Evolutionary conservation across 2,888 invertebrate genomes (phyloP), one percentile per base, ranked within the genome.

Genomic region (Lasioglossum malachurum): DNA sequence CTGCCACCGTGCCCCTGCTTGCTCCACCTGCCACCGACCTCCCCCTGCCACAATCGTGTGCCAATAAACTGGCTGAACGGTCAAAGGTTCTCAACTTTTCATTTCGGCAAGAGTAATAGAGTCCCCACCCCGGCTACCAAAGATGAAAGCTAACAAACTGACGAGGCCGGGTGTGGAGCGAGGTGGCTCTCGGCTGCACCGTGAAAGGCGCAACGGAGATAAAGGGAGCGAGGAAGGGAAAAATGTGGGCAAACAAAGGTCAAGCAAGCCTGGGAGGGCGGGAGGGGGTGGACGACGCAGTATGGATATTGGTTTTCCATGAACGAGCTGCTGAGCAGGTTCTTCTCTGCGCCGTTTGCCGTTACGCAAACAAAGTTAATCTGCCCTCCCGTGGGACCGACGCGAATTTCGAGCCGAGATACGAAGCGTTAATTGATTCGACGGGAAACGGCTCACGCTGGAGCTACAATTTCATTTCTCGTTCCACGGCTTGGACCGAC

Each of bases 11-110:
- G n/a, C 12, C n/a, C 12, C 64, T 80, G 14, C 49, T 23, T 49
- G 49, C 80, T 83, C 80, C 57, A 41, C 73, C 64, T 80, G 16
- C 64, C 41, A n/a, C 49, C 35, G 49, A 14, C 14, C 60, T 76
- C 83, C 78, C 67, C 75, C 67, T 81, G n/a, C 71, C 31, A 23
- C 53, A 27, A 16, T 71, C 60, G 89, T 91, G 92, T 92, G 89
- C 91, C 92, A 93, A 93, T 93, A 93, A 93, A 93, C 94, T 91
- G 90, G 90, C 84, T 87, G 88, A 90, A 88, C 90, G 89, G 91
- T 92, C 91, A 91, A 92, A 90, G 92, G 91, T 91, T 93, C 91
- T 93, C 93, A 93, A 93, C 91, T 90, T 87, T 88, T 89, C 85
- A 87, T 88, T 91, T 89, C 87, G 81, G 53, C 77, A 75, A 49